These are phyloP conservation scores for Nothoprocta pentlandii DNA, from an alignment of 2,113 vertebrate genomes.

Conservation along the genomic window DNA sequence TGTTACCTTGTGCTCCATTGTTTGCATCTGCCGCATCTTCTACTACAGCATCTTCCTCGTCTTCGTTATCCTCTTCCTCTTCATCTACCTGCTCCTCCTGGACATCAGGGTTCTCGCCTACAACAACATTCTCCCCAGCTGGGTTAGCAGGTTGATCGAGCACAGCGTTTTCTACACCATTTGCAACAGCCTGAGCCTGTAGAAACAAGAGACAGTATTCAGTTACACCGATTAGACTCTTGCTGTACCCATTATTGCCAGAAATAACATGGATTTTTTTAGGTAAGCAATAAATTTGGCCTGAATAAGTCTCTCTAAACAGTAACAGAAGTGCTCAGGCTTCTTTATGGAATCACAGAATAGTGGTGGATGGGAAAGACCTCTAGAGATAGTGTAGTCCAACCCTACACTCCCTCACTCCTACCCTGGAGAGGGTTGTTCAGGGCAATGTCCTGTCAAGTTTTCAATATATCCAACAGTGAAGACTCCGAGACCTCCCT, in stretches of 20 bases:
- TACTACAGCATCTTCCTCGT: conserved; percentile 90
- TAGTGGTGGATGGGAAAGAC: background rate
- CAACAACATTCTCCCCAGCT: conserved; percentile 87
- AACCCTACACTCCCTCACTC: background rate
- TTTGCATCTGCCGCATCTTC: conserved; percentile 91
- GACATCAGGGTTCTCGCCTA: conserved; percentile 88
- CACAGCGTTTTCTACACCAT: conserved; percentile 83
- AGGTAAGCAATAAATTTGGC: background rate
- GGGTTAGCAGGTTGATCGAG: conserved; percentile 84
- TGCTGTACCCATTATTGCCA: background rate
- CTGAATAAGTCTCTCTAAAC: background rate
- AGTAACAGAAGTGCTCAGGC: background rate
- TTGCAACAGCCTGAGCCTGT: conserved; percentile 84
- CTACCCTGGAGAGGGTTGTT: background rate
- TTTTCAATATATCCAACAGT: background rate
- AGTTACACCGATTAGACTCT: background rate
- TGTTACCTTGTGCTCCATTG: conserved; percentile 91
- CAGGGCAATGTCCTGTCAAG: background rate
- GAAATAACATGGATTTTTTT: background rate
- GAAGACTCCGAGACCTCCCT: background rate
- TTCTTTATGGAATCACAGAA: background rate
- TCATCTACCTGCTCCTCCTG: conserved; percentile 89
- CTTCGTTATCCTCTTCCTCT: conserved; percentile 91
- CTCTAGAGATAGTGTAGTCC: background rate
- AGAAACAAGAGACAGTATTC: background rate